Conservation (phyloP, 1,140 invertebrate species). For the Heliconius eleuchia region DNA sequence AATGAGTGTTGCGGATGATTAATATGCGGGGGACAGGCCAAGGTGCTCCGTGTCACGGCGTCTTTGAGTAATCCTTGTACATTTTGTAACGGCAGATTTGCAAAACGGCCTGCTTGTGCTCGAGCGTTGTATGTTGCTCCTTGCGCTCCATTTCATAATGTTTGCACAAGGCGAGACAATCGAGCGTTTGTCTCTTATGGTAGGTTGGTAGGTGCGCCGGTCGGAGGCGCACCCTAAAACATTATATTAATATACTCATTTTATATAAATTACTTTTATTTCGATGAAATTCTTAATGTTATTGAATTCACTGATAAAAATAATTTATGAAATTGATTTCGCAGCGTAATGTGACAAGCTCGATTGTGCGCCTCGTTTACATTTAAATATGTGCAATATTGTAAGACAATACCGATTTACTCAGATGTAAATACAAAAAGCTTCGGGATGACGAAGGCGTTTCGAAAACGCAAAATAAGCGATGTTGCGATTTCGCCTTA, state of each 20-base stretch:
- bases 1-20: slow-evolving; percentile 55
- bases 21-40: slow-evolving; percentile 58
- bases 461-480: slow-evolving; percentile 79
- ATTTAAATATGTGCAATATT: slow-evolving; percentile 28
- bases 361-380: slow-evolving; percentile 6
- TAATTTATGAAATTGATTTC: not conserved
- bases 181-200: slow-evolving; percentile 54
- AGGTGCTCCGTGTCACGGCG: slow-evolving; percentile 48
- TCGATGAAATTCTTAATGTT: not conserved
- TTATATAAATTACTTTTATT: slow-evolving; percentile 6
- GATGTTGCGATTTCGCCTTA: slow-evolving; percentile 77
- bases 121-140: slow-evolving; percentile 55
- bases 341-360: not conserved
- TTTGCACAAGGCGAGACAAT: slow-evolving; percentile 71
- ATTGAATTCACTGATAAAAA: not conserved
- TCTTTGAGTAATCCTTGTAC: slow-evolving; percentile 58
- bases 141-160: slow-evolving; percentile 74
- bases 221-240: slow-evolving; percentile 18
- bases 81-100: slow-evolving; percentile 70
- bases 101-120: slow-evolving; percentile 57
- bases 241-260: not conserved
- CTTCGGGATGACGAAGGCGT: slow-evolving; percentile 71
- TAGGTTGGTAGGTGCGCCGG: slow-evolving; percentile 26
- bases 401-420: slow-evolving; percentile 46
- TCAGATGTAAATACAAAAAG: slow-evolving; percentile 58